These are phyloP conservation scores for Onthophagus sagittarius DNA, from an alignment of 2,888 invertebrate species.

Conservation along the genomic window DNA sequence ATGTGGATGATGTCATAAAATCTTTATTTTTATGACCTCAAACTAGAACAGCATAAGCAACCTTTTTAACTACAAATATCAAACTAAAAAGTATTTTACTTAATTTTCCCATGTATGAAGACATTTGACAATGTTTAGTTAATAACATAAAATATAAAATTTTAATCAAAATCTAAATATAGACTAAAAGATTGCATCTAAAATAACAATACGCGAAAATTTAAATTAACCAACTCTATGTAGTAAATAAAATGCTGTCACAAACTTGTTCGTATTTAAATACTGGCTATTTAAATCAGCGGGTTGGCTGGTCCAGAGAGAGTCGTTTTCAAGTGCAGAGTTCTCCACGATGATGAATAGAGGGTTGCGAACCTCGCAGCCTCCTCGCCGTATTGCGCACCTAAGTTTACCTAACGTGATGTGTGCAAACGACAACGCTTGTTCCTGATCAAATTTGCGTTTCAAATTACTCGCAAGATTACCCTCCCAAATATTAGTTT, in stretches of 20 bases:
- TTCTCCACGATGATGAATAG: background rate
- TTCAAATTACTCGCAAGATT: constrained; percentile 49
- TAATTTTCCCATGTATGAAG: no score
- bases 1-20: no score
- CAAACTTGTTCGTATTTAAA: background rate
- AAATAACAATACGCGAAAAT: no score
- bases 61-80: no score
- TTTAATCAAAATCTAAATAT: no score
- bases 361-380: background rate
- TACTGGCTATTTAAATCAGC: background rate
- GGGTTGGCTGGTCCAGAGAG: background rate
- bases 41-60: no score
- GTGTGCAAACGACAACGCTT: constrained; percentile 36
- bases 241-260: background rate
- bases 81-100: no score
- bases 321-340: background rate
- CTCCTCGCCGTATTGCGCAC: background rate
- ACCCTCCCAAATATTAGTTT: constrained; percentile 51
- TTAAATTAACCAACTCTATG: background rate
- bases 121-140: no score
- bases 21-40: no score
- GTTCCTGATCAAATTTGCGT: constrained; percentile 47
- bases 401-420: constrained; percentile 27
- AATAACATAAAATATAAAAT: no score
- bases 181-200: no score